Conservation (phyloP, 1,140 invertebrate genomes). For the Heliconius hewitsoni region DNA sequence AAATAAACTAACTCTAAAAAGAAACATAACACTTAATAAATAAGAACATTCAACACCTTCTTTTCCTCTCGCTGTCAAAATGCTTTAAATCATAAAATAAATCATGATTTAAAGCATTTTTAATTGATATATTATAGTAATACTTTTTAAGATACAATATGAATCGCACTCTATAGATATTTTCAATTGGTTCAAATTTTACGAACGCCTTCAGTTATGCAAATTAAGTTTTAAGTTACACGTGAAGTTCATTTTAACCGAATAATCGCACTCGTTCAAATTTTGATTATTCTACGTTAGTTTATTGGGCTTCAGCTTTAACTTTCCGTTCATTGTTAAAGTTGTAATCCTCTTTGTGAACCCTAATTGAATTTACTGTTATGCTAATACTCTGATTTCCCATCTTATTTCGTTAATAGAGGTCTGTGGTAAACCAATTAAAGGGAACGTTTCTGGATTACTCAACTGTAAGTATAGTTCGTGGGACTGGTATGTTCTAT, state of each 20-base stretch:
- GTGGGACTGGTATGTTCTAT: conserved; percentile 35
- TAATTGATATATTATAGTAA: no score
- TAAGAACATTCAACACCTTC: no score
- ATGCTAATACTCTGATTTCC: conserved; percentile 81
- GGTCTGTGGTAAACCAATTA: conserved; percentile 80
- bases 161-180: no score
- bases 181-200: no score
- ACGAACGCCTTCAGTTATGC: neutral
- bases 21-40: no score
- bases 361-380: conserved; percentile 80
- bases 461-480: conserved; percentile 70
- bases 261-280: conserved; percentile 70
- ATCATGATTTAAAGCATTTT: no score
- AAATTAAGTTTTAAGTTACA: conserved; percentile 16
- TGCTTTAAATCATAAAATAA: no score
- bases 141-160: no score
- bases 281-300: conserved; percentile 77
- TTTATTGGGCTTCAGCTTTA: conserved; percentile 72
- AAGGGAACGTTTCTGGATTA: conserved; percentile 77
- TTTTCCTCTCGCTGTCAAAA: no score
- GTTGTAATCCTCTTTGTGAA: conserved; percentile 80
- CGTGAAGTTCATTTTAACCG: conserved; percentile 66
- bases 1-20: no score
- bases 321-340: conserved; percentile 79
- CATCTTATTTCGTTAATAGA: conserved; percentile 81